These are phyloP conservation scores for Varanus salvator DNA, from an alignment of 2,113 vertebrate species.

Conservation along the genomic window DNA sequence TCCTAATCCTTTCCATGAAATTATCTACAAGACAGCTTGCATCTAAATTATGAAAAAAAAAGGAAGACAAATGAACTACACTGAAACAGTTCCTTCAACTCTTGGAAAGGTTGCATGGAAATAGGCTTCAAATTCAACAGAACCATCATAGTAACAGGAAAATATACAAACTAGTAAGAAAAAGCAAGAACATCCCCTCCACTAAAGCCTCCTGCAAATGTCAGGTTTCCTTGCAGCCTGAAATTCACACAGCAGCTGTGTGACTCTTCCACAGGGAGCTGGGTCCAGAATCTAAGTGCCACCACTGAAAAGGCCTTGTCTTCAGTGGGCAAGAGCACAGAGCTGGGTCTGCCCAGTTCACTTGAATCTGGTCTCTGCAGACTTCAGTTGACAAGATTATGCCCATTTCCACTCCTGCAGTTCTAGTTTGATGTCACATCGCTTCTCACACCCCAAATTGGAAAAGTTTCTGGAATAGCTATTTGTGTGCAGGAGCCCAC, in stretches of 20 bases:
- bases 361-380: too few species aligned
- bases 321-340: neutral
- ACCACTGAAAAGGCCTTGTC: neutral
- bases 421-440: too few species aligned
- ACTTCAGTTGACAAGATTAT: too few species aligned
- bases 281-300: neutral
- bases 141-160: neutral
- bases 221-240: neutral
- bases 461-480: neutral
- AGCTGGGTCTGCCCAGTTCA: neutral
- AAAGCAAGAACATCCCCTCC: neutral
- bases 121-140: neutral
- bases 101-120: neutral
- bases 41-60: too few species aligned
- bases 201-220: neutral
- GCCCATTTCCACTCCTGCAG: too few species aligned
- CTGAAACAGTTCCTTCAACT: neutral
- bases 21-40: neutral
- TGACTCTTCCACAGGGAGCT: neutral
- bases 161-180: neutral
- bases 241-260: neutral
- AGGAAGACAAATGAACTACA: neutral
- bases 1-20: neutral
- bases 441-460: neutral
- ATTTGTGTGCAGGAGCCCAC: neutral